phyloP scores from a whole-genome alignment of 92 coral and sea anemone genomes.

The Parazoanthus atlanticus region DNA sequence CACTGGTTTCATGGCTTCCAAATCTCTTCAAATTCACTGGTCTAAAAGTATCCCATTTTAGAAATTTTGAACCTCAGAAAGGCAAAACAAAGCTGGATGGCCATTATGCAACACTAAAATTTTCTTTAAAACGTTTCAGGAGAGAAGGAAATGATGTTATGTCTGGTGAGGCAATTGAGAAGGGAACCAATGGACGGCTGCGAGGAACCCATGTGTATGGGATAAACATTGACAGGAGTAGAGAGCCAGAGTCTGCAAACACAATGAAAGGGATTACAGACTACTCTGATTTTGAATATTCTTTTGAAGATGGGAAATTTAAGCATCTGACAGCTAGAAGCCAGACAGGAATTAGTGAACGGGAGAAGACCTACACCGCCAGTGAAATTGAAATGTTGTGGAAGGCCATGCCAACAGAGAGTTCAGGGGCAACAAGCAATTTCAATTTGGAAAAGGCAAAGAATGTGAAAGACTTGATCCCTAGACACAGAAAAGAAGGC shows the following conservation, averaged over 20 bases:
- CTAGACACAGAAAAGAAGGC: slow-evolving; percentile 27
- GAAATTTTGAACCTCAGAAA: slow-evolving; percentile 68
- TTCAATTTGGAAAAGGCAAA: slow-evolving; percentile 30
- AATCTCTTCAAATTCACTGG: slow-evolving; percentile 23
- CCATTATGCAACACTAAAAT: slow-evolving; percentile 61
- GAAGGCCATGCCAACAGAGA: slow-evolving; percentile 10
- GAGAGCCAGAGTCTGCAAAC: slow-evolving; percentile 57
- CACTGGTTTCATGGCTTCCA: slow-evolving; percentile 45
- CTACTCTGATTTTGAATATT: slow-evolving; percentile 47
- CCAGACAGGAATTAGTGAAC: slow-evolving; percentile 7
- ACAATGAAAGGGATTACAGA: slow-evolving; percentile 51
- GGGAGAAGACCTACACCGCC: slow-evolving; percentile 14
- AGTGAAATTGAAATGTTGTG: slow-evolving; percentile 14
- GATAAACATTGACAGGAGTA: slow-evolving; percentile 45
- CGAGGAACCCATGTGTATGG: slow-evolving; percentile 67
- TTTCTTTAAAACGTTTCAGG: slow-evolving; percentile 43
- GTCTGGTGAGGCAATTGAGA: slow-evolving; percentile 46
- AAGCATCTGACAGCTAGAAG: background rate
- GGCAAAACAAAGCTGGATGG: slow-evolving; percentile 67
- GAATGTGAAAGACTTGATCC: slow-evolving; percentile 36
- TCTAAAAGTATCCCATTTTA: slow-evolving; percentile 31
- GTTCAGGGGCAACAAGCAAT: slow-evolving; percentile 41
- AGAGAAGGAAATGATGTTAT: slow-evolving; percentile 48
- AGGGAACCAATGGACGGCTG: slow-evolving; percentile 53
- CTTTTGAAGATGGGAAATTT: slow-evolving; percentile 6